These are phyloP conservation scores for Aegotheles bennettii DNA, from an alignment of 2,113 vertebrate genomes.

Conservation along the genomic window DNA sequence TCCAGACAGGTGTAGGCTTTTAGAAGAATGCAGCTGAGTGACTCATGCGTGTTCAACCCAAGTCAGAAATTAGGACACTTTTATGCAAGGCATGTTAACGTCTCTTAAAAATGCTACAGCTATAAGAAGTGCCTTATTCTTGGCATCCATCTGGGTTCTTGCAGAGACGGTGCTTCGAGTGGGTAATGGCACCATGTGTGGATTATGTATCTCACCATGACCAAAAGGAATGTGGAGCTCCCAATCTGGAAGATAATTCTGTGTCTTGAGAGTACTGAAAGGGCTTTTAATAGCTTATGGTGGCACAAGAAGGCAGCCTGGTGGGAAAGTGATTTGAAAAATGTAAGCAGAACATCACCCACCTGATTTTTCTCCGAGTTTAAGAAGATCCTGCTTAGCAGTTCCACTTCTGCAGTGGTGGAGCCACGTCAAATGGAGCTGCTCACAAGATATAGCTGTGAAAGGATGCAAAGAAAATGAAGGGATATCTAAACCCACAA, in stretches of 20 bases:
- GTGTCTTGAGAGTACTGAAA: neutral
- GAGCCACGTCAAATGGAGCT: neutral
- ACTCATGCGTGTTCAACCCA: neutral
- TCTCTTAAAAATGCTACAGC: slow-evolving; percentile 35
- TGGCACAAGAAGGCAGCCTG: neutral
- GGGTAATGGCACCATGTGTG: slow-evolving; percentile 16
- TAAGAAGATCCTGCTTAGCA: neutral
- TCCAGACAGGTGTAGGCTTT: neutral
- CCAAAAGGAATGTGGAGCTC: slow-evolving; percentile 42
- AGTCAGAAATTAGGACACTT: slow-evolving; percentile 45
- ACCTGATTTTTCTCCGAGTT: slow-evolving; percentile 18
- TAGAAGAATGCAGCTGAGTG: neutral
- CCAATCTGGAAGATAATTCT: slow-evolving; percentile 43
- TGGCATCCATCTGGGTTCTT: slow-evolving; percentile 48
- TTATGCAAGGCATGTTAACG: slow-evolving; percentile 31
- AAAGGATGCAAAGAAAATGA: neutral
- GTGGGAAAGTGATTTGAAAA: neutral
- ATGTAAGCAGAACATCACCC: slow-evolving; percentile 28
- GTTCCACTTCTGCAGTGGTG: neutral
- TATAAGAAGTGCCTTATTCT: slow-evolving; percentile 53
- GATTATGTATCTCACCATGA: slow-evolving; percentile 13
- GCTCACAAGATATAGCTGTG: neutral
- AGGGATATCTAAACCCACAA: neutral
- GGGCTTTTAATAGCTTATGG: slow-evolving; percentile 37
- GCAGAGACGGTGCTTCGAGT: neutral